Percentiles rank a stretch among this genome's conserved stretches.
Evolutionary conservation across 2,888 invertebrate genomes (phyloP).

Genomic region (Drosophila suboccidentalis): DNA sequence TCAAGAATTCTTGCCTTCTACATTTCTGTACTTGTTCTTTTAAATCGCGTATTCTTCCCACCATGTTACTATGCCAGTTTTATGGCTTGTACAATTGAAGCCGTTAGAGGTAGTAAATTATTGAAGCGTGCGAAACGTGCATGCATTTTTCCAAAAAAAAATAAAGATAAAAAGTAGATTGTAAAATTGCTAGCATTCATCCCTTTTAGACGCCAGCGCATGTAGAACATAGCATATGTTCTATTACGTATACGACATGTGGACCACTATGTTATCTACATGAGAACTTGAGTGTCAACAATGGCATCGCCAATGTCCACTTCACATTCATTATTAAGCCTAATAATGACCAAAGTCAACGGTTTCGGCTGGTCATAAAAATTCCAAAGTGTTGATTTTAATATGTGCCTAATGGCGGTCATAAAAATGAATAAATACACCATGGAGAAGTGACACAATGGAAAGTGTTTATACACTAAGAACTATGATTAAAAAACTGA

Average conservation of each 20-base stretch:
- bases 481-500: not conserved
- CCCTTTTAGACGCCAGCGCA: constrained; percentile 38
- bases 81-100: constrained; percentile 55
- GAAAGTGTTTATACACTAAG: not conserved
- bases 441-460: constrained; percentile 6
- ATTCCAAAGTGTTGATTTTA: constrained; percentile 73
- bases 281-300: constrained; percentile 27
- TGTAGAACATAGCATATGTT: constrained; percentile 46
- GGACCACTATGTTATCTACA: constrained; percentile 27
- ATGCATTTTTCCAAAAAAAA: constrained; percentile 40
- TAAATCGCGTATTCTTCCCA: constrained; percentile 1
- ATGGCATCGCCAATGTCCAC: constrained; percentile 22
- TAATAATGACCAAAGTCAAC: constrained; percentile 46
- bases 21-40: constrained; percentile 9
- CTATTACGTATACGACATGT: constrained; percentile 64
- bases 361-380: constrained; percentile 59
- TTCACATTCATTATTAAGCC: constrained; percentile 38
- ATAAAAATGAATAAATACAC: constrained; percentile 56
- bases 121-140: constrained; percentile 53
- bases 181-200: constrained; percentile 23
- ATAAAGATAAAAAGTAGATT: not conserved
- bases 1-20: not conserved
- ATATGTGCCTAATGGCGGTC: constrained; percentile 68
- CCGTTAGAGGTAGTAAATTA: constrained; percentile 60
- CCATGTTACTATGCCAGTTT: constrained; percentile 25